Evolutionary conservation across 2,113 vertebrate species (phyloP).

Genomic region (Pipa parva): DNA sequence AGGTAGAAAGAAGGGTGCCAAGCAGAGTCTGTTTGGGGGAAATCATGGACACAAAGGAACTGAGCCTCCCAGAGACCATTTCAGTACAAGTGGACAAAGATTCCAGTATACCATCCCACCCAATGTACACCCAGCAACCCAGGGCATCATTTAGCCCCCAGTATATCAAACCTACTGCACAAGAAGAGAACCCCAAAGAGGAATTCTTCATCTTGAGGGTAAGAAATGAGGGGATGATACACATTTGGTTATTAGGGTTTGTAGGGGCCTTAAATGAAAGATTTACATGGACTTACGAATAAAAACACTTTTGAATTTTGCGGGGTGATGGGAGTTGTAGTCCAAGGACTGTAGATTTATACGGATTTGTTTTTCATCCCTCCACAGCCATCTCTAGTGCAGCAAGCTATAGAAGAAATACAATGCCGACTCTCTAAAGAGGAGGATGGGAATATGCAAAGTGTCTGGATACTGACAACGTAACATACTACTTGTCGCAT

Average conservation of each 20-base stretch:
- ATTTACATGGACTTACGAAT: background rate
- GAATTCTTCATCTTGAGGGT: constrained; percentile 13
- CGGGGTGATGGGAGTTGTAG: no score
- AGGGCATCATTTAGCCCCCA: constrained; percentile 11
- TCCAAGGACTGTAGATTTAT: no score
- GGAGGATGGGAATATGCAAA: constrained; percentile 19
- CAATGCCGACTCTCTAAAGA: constrained; percentile 1
- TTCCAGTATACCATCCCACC: background rate
- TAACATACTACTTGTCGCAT: background rate
- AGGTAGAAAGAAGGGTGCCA: no score
- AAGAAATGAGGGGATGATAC: background rate
- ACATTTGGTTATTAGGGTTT: background rate
- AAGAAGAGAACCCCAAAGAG: background rate
- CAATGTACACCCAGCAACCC: constrained; percentile 15
- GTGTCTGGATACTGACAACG: constrained; percentile 32
- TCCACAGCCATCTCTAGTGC: constrained; percentile 40
- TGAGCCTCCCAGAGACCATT: background rate
- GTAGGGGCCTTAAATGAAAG: no score
- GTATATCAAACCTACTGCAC: background rate
- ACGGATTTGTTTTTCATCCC: background rate
- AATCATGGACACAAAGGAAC: background rate
- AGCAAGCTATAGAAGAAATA: constrained; percentile 15
- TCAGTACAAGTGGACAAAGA: background rate
- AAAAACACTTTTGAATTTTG: background rate
- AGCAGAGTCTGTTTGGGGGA: background rate